A percentile compares a stretch with the other conserved stretches of the same genome.
Conservation (phyloP, 2,797 vertebrate genomes). For the Acridotheres tristis region DNA sequence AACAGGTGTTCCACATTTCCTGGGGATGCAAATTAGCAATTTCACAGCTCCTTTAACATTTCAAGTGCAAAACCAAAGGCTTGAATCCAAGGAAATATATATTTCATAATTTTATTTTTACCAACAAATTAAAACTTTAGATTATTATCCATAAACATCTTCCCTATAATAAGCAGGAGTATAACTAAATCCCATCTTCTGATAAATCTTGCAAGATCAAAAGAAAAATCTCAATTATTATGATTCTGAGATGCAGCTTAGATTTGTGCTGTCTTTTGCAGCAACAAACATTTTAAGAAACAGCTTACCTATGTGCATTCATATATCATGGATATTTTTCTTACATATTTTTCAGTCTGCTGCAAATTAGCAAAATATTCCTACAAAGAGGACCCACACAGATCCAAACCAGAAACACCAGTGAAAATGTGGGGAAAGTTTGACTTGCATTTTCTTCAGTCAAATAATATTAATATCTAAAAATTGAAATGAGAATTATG, state of each 20-base stretch:
- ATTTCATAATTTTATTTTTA: background rate
- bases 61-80: slow-evolving; percentile 4
- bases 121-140: background rate
- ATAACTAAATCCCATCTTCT: background rate
- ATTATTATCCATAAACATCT: background rate
- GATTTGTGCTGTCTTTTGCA: background rate
- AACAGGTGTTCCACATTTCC: background rate
- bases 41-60: slow-evolving; percentile 20
- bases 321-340: background rate
- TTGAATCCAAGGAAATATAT: background rate
- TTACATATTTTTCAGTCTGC: background rate
- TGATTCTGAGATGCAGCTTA: background rate
- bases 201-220: background rate
- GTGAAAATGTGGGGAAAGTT: background rate
- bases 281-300: background rate
- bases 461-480: background rate
- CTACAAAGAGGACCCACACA: background rate
- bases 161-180: background rate
- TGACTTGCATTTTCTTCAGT: background rate
- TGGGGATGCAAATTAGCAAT: background rate
- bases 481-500: background rate
- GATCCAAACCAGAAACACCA: background rate
- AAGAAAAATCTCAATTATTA: background rate
- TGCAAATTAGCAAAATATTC: background rate
- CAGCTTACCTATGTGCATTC: background rate